Evolutionary conservation across 2,888 invertebrate genomes (phyloP).

Genomic region (Cryptocephalus primarius): DNA sequence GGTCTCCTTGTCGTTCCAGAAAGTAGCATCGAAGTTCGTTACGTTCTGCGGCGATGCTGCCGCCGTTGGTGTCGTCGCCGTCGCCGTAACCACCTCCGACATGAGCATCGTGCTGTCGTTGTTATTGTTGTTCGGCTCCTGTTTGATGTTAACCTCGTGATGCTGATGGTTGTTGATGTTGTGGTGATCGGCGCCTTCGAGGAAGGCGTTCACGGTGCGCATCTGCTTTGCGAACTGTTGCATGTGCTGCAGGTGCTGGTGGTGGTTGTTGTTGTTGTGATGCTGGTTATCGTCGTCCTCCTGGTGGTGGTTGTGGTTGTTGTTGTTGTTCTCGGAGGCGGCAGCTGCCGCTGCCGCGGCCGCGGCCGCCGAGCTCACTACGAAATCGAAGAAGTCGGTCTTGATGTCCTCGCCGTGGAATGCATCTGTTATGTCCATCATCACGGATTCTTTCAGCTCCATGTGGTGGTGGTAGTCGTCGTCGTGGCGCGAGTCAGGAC

Average conservation of each 20-base stretch:
- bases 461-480: constrained; percentile 11
- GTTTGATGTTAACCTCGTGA: too few species aligned
- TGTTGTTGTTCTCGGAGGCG: constrained; percentile 50
- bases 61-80: constrained; percentile 31
- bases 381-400: constrained; percentile 84
- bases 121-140: constrained; percentile 47
- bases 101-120: constrained; percentile 32
- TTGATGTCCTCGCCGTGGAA: constrained; percentile 73
- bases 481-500: too few species aligned
- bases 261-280: constrained; percentile 38
- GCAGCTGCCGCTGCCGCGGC: constrained; percentile 13
- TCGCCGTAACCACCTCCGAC: constrained; percentile 35
- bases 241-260: constrained; percentile 20
- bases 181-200: constrained; percentile 50
- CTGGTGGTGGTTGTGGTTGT: constrained; percentile 23
- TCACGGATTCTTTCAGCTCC: constrained; percentile 37
- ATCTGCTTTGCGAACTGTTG: constrained; percentile 56
- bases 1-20: constrained; percentile 63
- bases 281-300: constrained; percentile 22
- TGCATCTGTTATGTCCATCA: constrained; percentile 77
- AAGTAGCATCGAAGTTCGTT: constrained; percentile 40
- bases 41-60: constrained; percentile 33
- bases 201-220: constrained; percentile 56
- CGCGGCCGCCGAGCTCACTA: constrained; percentile 41
- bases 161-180: constrained; percentile 40